Evolutionary conservation across 2,797 vertebrate genomes (phyloP).

Genomic region (Nothura maculosa): DNA sequence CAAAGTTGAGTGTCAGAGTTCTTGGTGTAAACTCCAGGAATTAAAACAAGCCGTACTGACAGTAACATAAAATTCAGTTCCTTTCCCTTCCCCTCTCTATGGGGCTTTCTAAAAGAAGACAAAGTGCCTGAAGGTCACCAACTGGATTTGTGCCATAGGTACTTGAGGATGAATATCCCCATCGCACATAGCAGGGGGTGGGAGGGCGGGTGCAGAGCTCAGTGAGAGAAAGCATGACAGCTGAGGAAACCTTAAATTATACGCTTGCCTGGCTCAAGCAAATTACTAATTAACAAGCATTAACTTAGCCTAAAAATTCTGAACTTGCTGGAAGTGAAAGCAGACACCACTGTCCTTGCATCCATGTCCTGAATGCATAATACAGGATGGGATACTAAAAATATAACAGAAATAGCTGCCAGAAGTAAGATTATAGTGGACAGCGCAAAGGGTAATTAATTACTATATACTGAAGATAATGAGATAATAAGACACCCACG

Average conservation of each 20-base stretch:
- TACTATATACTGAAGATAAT: background rate
- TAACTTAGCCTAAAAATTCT: background rate
- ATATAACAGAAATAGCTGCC: background rate
- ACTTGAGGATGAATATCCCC: slow-evolving; percentile 25
- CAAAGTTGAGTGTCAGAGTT: slow-evolving; percentile 23
- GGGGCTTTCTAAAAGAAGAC: background rate
- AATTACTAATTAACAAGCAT: slow-evolving; percentile 22
- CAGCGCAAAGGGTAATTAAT: slow-evolving; percentile 30
- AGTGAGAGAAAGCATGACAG: background rate
- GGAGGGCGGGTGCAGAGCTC: background rate
- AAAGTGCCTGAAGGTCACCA: background rate
- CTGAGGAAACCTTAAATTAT: background rate
- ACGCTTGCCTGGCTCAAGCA: background rate
- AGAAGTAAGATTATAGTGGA: background rate
- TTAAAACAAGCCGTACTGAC: background rate
- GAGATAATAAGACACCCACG: background rate
- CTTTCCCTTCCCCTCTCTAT: background rate
- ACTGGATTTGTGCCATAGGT: background rate
- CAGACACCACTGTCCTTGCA: background rate
- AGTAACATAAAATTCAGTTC: background rate
- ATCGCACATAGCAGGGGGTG: background rate
- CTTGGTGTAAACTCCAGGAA: background rate
- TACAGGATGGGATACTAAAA: background rate
- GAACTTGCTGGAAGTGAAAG: background rate
- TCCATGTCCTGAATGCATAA: background rate